Base-by-base conservation (phyloP, 2,113 vertebrate species). In the Beaufortia kweichowensis region DNA sequence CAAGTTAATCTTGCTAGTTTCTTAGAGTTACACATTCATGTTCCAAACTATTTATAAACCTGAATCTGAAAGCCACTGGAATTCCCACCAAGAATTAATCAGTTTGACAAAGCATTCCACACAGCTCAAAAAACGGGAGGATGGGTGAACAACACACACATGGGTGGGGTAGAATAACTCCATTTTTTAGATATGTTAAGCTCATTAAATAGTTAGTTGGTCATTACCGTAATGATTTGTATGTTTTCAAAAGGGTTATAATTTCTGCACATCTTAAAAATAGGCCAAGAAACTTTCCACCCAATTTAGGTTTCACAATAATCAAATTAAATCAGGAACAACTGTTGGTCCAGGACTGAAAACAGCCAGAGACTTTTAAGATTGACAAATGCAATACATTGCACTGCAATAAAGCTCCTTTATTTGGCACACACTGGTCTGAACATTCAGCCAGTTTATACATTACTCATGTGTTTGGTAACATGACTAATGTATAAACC, bases 71-170 rank as follows among this genome's bases (percentile, higher is more conserved):
- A 48, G 56, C 46, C 11, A 21, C 9, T 65, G 65, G 57, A 76
- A 70, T 65, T 76, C 11, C 33, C 24, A 46, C 73, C 19, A 56
- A 79, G 41, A 41, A 33, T 48, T 72, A 69, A 68, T 68, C 41
- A 21, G 23, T 26, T 65, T 15, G 21, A 70, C 43, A 81, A 79
- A 69, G 64, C 69, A 76, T 79, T 79, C 50, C 79, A 74, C 7
- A 48, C 11, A 56, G 50, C 19, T 17, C 8, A 41, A 39, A 11
- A 11, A 75, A 24, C 17, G 5, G 23, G 39, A 41, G 55, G 41
- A 64, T 28, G 55, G n/a, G 61, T 24, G n/a, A 62, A 66, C 31
- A 50, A 41, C 31, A 46, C 50, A 39, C 31, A 5, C 31, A 67
- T n/a, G 33, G 68, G 33, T 59, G 68, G 53, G 12, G 29, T 31